phyloP scores from a whole-genome alignment of 37 sponge, comb jelly and placozoan genomes.

The Hexactinellida sp. region DNA sequence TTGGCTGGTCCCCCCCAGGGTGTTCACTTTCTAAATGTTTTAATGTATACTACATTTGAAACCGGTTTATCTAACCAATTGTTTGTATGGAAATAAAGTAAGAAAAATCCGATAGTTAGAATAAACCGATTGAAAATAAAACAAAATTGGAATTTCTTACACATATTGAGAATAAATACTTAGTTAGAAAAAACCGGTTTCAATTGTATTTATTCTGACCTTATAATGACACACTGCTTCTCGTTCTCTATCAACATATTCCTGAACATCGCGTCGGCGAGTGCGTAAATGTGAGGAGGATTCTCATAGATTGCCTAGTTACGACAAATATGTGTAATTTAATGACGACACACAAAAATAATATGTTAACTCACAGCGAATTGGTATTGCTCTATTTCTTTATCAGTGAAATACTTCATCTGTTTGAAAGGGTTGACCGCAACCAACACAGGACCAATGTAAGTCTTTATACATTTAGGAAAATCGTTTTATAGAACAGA shows the following conservation, averaged over 20 bases:
- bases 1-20: no score
- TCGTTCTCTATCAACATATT: slow-evolving; percentile 97
- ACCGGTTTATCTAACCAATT: no score
- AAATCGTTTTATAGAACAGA: neutral
- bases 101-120: no score
- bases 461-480: slow-evolving; percentile 48
- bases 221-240: slow-evolving; percentile 97
- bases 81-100: neutral
- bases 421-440: slow-evolving; percentile 91
- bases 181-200: no score
- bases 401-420: slow-evolving; percentile 93
- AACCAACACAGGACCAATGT: slow-evolving; percentile 91
- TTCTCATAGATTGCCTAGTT: slow-evolving; percentile 90
- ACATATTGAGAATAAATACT: no score
- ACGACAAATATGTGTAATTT: neutral
- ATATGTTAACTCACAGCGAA: slow-evolving; percentile 66
- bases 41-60: no score
- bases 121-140: no score
- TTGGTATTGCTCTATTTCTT: slow-evolving; percentile 86
- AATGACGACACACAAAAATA: neutral
- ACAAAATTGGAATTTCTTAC: no score
- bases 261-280: slow-evolving; percentile 88
- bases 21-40: no score
- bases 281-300: slow-evolving; percentile 93
- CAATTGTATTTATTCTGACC: slow-evolving; percentile 34